Evolutionary conservation across 2,888 invertebrate species (phyloP).

Genomic region (Drosophila bunnanda): DNA sequence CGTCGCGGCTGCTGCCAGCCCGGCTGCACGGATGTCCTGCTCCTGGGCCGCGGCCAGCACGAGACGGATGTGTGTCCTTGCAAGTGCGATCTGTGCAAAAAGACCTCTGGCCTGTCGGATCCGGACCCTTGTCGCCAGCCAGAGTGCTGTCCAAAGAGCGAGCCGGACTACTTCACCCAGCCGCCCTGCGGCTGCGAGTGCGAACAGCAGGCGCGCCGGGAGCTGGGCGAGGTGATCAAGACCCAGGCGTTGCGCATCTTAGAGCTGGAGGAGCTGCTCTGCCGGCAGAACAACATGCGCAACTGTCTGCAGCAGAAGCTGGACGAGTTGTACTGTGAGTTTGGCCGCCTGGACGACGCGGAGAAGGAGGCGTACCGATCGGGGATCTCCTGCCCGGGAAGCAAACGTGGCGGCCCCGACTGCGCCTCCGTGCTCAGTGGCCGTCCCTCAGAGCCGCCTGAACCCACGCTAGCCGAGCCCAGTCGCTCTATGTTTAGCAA

Average conservation of each 20-base stretch:
- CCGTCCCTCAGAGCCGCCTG: background rate
- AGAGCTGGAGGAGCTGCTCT: slow-evolving; percentile 54
- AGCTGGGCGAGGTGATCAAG: slow-evolving; percentile 50
- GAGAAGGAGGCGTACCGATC: background rate
- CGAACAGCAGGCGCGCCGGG: slow-evolving; percentile 28
- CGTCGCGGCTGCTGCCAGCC: slow-evolving; percentile 17
- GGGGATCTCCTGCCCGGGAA: slow-evolving; percentile 6
- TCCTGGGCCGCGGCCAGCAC: slow-evolving; percentile 48
- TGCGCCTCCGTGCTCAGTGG: background rate
- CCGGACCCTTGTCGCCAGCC: slow-evolving; percentile 8
- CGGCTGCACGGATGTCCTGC: slow-evolving; percentile 64
- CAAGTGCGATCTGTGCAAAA: slow-evolving; percentile 44
- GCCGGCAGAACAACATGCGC: slow-evolving; percentile 54
- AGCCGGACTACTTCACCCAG: slow-evolving; percentile 15
- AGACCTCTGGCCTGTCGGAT: background rate
- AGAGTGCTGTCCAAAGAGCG: slow-evolving; percentile 14
- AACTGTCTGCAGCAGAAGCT: slow-evolving; percentile 55
- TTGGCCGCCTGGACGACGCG: slow-evolving; percentile 29
- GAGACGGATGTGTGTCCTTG: slow-evolving; percentile 41
- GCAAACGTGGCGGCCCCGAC: slow-evolving; percentile 23
- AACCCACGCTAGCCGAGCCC: background rate
- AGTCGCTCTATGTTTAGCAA: background rate
- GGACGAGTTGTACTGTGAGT: slow-evolving; percentile 53
- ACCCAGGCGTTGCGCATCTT: slow-evolving; percentile 53
- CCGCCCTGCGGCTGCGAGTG: slow-evolving; percentile 34